Base-by-base conservation (phyloP, 1,140 invertebrate species). In the Philaenus spumarius region DNA sequence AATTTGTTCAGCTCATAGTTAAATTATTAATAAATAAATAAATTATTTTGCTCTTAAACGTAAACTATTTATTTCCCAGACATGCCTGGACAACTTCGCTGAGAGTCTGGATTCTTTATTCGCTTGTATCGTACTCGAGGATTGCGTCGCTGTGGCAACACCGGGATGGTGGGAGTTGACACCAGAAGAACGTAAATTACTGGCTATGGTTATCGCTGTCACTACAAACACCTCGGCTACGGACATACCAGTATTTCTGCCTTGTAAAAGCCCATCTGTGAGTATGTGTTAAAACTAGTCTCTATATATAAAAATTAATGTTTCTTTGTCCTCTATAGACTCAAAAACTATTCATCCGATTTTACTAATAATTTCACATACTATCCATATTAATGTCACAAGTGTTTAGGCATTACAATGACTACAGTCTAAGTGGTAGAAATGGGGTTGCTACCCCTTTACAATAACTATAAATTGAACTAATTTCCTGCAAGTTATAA, bases 181-280 rank as follows among this genome's bases (percentile, higher is more conserved):
- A 55, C 72, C 82, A 1, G 78, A 81, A 52, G 90, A 93, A 75
- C 79, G 85, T 46, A 83, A 88, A 66, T 74, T 93, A 14, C 69
- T 94, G 20, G 76, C 83, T 0, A 72, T 86, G 35, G 73, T 89
- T 22, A 79, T 86, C 1, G 75, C 78, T 3, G 73, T 79, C 2
- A 82, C 87, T 63, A 78, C 79, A 65, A 78, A 77, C 52, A 82
- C 80, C 20, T 82, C 84, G 1, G 76, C 83, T 0, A 76, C 83
- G 63, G 90, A 93, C 72, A 78, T 90, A 37, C 84, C 89, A 7
- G 81, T 93, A 7, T 94, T 87, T 75, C 74, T 93, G 24, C 89
- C 90, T 6, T 78, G 84, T 42, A 89, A 83, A 71, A 93, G 89
- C 71, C 89, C 90, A 30, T 86, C 82, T 69, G 88, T 89, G 77